Conservation (phyloP, 2,888 invertebrate species). For the Torymus texanus region DNA sequence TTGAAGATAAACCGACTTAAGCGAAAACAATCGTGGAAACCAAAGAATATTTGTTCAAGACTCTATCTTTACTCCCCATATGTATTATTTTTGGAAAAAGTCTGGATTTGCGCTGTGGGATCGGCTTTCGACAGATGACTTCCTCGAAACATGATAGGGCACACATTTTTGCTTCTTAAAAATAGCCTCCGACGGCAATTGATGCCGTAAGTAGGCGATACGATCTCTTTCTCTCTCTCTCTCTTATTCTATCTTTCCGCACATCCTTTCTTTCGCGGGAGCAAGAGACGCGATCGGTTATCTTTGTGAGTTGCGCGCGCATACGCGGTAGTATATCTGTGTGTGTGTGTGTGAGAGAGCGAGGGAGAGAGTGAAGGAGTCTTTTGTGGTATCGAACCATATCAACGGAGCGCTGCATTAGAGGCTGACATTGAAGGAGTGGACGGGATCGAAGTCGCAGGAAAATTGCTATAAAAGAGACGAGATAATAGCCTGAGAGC, state of each 20-base stretch:
- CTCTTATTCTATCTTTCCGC: background rate
- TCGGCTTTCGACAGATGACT: constrained; percentile 40
- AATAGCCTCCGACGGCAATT: constrained; percentile 47
- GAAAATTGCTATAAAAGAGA: constrained; percentile 51
- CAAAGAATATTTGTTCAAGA: too few species aligned
- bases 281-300: constrained; percentile 38
- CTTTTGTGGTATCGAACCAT: constrained; percentile 48
- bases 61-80: background rate
- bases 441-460: constrained; percentile 38
- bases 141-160: constrained; percentile 35
- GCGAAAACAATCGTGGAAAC: too few species aligned
- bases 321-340: background rate
- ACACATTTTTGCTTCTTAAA: constrained; percentile 45
- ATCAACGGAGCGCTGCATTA: constrained; percentile 54
- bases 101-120: background rate
- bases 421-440: constrained; percentile 57
- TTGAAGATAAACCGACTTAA: too few species aligned
- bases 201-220: constrained; percentile 38
- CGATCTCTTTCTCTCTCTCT: constrained; percentile 8
- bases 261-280: constrained; percentile 1
- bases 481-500: constrained; percentile 48
- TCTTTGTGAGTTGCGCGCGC: background rate
- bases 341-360: constrained; percentile 17
- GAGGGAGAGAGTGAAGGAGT: background rate
- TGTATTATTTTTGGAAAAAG: constrained; percentile 11